These are phyloP conservation scores for Sisyra nigra DNA, from an alignment of 2,888 invertebrate genomes.

Conservation along the genomic window DNA sequence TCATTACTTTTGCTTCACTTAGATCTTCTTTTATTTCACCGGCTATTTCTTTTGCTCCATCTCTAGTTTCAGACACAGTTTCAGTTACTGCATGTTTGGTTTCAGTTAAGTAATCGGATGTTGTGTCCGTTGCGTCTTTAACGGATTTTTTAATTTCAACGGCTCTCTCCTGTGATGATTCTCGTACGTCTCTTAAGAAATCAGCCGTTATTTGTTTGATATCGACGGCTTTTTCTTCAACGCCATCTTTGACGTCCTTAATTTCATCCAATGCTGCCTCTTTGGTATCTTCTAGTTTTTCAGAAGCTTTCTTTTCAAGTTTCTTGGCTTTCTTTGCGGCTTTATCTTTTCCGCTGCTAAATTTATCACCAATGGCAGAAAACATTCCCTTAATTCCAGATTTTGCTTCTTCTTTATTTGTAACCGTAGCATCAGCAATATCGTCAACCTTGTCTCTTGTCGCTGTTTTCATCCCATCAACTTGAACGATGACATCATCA, in stretches of 20 bases:
- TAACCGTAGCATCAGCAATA: slow-evolving; percentile 4
- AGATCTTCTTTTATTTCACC: slow-evolving; percentile 8
- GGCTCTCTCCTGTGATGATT: slow-evolving; percentile 9
- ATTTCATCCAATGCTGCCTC: neutral
- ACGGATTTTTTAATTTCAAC: slow-evolving; percentile 8
- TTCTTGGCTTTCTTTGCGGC: neutral
- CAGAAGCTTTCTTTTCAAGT: neutral
- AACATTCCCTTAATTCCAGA: slow-evolving; percentile 4
- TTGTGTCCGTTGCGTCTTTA: slow-evolving; percentile 13
- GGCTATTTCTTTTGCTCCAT: slow-evolving; percentile 7
- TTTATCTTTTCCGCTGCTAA: neutral
- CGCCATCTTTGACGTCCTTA: neutral
- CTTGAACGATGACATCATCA: neutral
- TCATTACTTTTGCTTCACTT: neutral
- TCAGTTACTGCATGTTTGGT: slow-evolving; percentile 3
- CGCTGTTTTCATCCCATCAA: neutral
- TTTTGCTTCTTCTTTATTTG: slow-evolving; percentile 2
- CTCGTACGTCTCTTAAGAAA: slow-evolving; percentile 9
- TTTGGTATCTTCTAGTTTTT: neutral
- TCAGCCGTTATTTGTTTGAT: slow-evolving; percentile 6
- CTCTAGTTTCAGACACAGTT: slow-evolving; percentile 1
- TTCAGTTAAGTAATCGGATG: slow-evolving; percentile 17
- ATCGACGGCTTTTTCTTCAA: slow-evolving; percentile 6
- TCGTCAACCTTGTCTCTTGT: slow-evolving; percentile 3
- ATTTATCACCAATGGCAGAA: slow-evolving; percentile 1